Conservation (phyloP, 2,113 vertebrate species). For the Carassius carassius region DNA sequence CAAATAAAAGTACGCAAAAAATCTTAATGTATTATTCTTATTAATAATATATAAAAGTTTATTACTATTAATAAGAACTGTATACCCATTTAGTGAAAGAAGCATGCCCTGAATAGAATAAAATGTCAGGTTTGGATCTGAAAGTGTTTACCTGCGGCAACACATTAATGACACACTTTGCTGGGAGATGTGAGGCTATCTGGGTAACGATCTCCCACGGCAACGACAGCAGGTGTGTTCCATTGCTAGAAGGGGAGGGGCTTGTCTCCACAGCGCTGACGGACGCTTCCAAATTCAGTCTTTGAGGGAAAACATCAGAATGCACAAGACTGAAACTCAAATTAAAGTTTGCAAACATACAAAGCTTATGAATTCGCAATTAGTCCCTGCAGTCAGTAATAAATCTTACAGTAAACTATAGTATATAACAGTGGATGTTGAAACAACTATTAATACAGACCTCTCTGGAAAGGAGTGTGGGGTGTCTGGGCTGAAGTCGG, state of each 20-base stretch:
- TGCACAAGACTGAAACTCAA: not conserved
- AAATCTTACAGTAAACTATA: no score
- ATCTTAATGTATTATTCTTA: no score
- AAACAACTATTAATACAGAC: no score
- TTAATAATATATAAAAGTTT: not conserved
- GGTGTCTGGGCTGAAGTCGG: no score
- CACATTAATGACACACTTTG: constrained; percentile 72
- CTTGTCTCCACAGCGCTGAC: constrained; percentile 47
- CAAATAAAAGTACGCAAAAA: not conserved
- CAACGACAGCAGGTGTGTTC: constrained; percentile 69
- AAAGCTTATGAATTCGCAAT: no score
- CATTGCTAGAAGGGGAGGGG: constrained; percentile 64
- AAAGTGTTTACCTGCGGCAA: constrained; percentile 70
- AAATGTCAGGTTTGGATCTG: not conserved
- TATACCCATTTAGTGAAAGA: not conserved
- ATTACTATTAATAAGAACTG: not conserved
- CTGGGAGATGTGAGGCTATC: constrained; percentile 76
- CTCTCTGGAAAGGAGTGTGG: no score
- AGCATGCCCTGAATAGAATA: not conserved
- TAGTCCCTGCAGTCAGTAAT: no score
- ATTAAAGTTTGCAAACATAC: no score
- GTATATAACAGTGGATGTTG: no score
- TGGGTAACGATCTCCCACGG: constrained; percentile 76
- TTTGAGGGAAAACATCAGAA: constrained; percentile 34
- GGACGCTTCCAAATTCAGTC: constrained; percentile 42